Evolutionary conservation across 2,113 vertebrate species (phyloP).

Genomic region (Oncorhynchus gorbuscha): DNA sequence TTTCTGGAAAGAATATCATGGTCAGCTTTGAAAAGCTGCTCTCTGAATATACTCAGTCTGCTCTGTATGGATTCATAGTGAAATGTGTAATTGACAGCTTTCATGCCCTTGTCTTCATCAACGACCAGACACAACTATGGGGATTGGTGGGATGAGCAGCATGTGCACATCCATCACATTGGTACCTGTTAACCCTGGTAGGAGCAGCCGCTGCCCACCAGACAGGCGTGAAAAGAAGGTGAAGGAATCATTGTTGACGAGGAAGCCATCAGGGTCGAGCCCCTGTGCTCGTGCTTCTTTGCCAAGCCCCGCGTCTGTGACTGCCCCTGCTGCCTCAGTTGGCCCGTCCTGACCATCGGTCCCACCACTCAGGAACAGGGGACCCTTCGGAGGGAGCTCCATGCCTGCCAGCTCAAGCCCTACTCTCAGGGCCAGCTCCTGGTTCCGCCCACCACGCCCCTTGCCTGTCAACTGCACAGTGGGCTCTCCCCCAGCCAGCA

Average conservation of each 20-base stretch:
- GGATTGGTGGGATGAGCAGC: conserved; percentile 68
- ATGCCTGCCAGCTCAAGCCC: conserved; percentile 77
- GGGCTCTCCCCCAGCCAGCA: conserved; percentile 92
- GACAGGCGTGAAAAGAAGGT: conserved; percentile 81
- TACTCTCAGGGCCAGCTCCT: conserved; percentile 88
- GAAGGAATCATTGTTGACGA: conserved; percentile 85
- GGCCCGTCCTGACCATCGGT: conserved; percentile 96
- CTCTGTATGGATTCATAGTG: not conserved
- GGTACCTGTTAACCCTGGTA: conserved; percentile 91
- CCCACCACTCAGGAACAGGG: conserved; percentile 88
- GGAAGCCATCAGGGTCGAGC: conserved; percentile 74
- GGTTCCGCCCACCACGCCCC: conserved; percentile 91
- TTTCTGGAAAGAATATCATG: not conserved
- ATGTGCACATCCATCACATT: conserved; percentile 96
- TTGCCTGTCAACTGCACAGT: conserved; percentile 85
- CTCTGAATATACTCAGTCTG: not conserved
- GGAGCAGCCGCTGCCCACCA: conserved; percentile 76
- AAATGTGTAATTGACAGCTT: not conserved
- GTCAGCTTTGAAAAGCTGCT: not conserved
- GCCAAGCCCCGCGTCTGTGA: conserved; percentile 74
- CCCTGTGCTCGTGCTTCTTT: conserved; percentile 75
- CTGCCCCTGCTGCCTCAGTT: conserved; percentile 88
- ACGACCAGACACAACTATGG: conserved; percentile 12
- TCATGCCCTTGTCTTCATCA: no score
- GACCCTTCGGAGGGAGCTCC: conserved; percentile 32